Base-by-base conservation (phyloP, 2,888 invertebrate species). In the Acronicta leporina region DNA sequence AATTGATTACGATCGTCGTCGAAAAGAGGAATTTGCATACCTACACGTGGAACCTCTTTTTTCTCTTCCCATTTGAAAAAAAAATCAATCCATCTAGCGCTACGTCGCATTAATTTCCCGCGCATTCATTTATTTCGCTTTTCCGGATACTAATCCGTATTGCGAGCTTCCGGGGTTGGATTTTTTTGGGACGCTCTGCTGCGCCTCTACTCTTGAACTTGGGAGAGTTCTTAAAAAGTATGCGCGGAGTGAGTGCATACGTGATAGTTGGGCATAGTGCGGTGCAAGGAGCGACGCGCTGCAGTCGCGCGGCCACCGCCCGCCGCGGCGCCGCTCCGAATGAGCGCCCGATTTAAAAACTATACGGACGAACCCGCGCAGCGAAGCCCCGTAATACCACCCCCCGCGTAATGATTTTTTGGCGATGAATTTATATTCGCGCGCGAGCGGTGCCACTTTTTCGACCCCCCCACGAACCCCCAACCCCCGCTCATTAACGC, bases 331-430 rank as follows among this genome's bases (percentile, higher is more conserved):
- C 90, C 90, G 85, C 87, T 89, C 86, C 89, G 92, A 94, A 92
- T 92, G 91, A 93, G 89, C 91, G 90, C 89, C 89, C 93, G 92
- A 93, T 93, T 94, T 94, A 94, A 94, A 94, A 94, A 94, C 94
- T 94, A 94, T 94, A 91, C 85, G 89, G 89, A 88, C 91, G 86
- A 88, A 90, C 92, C 89, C 93, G 92, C 94, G 92, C 94, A 90
- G 89, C 88, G 87, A 91, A 87, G 90, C 91, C 95, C 94, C 95
- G 95, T 95, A 95, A 95, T 95, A 95, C 95, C 95, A 95, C 95
- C 95, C 95, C 96, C 95, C 96, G 96, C 96, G 96, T 97, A 97
- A 97, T 97, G 96, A 97, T 97, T 97, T 97, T 97, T 97, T 96
- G 96, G 96, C 96, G 96, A 96, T 96, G 96, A 96, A 96, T 96